Percentiles rank a stretch among this genome's conserved stretches.
Conservation (phyloP, 2,797 vertebrate species). For the Threskiornis aethiopicus region DNA sequence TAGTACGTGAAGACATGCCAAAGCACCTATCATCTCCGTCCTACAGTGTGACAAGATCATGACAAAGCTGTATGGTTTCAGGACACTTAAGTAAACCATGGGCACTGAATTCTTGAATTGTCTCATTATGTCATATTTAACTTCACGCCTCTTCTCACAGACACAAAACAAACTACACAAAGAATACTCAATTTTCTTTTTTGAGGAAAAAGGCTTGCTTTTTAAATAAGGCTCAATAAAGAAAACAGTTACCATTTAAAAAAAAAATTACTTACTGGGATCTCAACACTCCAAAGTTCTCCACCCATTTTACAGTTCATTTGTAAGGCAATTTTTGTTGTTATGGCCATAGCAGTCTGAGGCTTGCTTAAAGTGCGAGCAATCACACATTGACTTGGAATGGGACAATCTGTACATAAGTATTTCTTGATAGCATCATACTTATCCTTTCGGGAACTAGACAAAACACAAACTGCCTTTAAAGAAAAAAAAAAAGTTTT, state of each 20-base stretch:
- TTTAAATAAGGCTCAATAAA: background rate
- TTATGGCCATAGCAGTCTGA: constrained; percentile 86
- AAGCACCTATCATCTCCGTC: background rate
- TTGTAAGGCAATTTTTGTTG: constrained; percentile 92
- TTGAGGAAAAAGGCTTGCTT: background rate
- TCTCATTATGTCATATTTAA: background rate
- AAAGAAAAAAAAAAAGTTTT: background rate
- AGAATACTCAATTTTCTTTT: background rate
- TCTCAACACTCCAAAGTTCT: constrained; percentile 94
- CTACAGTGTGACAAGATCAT: background rate
- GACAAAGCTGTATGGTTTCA: background rate
- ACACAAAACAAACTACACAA: background rate
- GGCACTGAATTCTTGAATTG: background rate
- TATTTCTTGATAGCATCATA: constrained; percentile 93
- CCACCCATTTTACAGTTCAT: constrained; percentile 98
- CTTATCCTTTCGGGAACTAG: constrained; percentile 89
- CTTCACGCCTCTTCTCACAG: background rate
- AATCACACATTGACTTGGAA: constrained; percentile 93
- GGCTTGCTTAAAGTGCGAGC: constrained; percentile 85
- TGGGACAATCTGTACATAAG: constrained; percentile 90
- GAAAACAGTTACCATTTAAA: background rate
- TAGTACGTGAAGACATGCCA: background rate
- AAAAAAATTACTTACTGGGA: constrained; percentile 81
- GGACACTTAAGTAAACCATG: background rate
- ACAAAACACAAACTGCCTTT: constrained; percentile 90